Evolutionary conservation across 2,113 vertebrate species (phyloP).

Genomic region (Ptilorrhoa leucosticta): DNA sequence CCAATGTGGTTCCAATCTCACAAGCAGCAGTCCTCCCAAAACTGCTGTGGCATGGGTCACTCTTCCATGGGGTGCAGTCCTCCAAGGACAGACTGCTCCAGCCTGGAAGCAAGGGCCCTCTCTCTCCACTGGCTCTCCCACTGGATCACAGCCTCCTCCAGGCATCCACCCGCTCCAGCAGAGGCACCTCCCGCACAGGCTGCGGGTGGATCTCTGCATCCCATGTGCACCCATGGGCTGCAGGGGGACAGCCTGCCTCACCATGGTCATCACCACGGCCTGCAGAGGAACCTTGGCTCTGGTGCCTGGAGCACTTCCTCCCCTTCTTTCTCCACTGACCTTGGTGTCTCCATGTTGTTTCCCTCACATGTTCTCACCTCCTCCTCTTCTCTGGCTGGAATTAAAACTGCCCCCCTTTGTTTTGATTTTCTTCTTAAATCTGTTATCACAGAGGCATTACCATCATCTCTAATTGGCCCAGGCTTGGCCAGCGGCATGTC

Average conservation of each 20-base stretch:
- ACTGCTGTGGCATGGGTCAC: rapidly evolving
- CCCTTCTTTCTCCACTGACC: background rate
- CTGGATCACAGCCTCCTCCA: background rate
- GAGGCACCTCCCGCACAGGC: rapidly evolving
- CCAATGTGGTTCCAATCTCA: background rate
- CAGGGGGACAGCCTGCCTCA: background rate
- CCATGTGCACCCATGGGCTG: rapidly evolving
- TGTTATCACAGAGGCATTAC: background rate
- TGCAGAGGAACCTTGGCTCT: background rate
- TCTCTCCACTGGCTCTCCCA: background rate
- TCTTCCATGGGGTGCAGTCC: background rate
- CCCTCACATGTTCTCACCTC: background rate
- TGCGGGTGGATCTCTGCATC: background rate
- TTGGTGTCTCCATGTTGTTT: background rate
- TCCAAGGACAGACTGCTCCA: background rate
- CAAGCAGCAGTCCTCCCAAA: background rate
- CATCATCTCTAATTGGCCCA: background rate
- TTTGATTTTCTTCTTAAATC: background rate
- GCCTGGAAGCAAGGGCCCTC: background rate
- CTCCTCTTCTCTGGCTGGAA: background rate
- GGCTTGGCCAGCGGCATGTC: rapidly evolving
- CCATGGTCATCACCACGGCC: rapidly evolving
- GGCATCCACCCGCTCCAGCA: rapidly evolving
- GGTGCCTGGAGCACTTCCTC: rapidly evolving
- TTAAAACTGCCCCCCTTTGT: background rate